Conservation (phyloP, 2,797 vertebrate genomes). For the Molothrus ater region DNA sequence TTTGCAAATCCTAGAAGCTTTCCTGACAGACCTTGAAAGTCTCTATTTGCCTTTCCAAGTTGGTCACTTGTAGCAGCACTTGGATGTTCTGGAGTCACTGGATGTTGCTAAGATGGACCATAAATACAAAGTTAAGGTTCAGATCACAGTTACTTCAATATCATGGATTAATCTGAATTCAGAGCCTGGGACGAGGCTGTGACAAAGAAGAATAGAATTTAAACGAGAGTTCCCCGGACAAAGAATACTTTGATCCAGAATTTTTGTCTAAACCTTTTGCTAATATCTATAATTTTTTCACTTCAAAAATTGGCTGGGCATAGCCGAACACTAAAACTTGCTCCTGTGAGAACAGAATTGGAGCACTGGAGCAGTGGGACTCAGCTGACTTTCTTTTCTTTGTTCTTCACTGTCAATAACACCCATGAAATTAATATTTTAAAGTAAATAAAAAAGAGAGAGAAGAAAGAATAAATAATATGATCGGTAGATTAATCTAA, state of each 20-base stretch:
- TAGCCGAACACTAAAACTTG: neutral
- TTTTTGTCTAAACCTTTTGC: neutral
- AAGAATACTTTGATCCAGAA: neutral
- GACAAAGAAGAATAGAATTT: neutral
- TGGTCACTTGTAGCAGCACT: neutral
- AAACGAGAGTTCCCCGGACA: neutral
- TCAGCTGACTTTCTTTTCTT: neutral
- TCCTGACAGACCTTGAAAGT: neutral
- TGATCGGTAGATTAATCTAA: slow-evolving; percentile 61
- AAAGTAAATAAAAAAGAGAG: neutral
- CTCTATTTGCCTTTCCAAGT: neutral
- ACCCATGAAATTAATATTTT: neutral
- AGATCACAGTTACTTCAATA: neutral
- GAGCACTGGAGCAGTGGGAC: neutral
- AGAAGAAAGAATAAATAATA: slow-evolving; percentile 26
- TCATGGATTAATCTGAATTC: neutral
- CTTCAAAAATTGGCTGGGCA: neutral
- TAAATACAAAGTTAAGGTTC: neutral
- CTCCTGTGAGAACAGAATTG: neutral
- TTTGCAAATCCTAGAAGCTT: neutral
- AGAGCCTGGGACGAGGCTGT: neutral
- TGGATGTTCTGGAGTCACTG: neutral
- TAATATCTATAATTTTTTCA: neutral
- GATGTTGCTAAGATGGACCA: neutral
- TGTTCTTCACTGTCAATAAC: neutral